phyloP scores from a whole-genome alignment of 2,113 vertebrate genomes.

The Nasalis larvatus region DNA sequence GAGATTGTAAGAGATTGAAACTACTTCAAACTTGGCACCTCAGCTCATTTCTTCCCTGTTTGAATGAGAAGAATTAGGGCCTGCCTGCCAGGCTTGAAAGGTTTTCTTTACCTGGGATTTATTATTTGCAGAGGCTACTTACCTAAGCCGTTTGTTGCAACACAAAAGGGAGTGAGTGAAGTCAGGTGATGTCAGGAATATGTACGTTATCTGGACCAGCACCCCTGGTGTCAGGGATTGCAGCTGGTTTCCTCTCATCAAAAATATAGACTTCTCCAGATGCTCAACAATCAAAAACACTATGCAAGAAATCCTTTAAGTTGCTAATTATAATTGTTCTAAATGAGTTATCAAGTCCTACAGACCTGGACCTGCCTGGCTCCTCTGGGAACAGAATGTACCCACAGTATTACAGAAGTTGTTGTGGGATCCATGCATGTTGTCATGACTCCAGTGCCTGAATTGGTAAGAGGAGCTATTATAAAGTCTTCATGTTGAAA shows the following conservation, averaged over 20 bases:
- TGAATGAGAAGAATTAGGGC: background rate
- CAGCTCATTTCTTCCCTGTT: background rate
- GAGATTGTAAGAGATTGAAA: slow-evolving; percentile 26
- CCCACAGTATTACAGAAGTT: background rate
- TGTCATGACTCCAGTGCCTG: background rate
- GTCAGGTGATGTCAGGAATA: background rate
- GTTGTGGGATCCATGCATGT: background rate
- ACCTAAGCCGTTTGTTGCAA: background rate
- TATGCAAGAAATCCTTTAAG: background rate
- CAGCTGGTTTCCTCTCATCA: background rate
- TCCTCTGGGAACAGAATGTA: slow-evolving; percentile 52
- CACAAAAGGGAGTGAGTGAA: background rate
- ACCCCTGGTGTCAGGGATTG: too few species aligned
- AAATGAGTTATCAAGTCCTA: slow-evolving; percentile 30
- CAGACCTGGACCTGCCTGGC: background rate
- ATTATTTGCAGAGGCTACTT: background rate
- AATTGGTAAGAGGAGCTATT: background rate
- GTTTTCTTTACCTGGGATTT: background rate
- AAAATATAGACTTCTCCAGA: background rate
- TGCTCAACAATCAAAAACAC: background rate
- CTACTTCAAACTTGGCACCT: background rate
- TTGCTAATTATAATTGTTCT: slow-evolving; percentile 52
- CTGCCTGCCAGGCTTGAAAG: background rate
- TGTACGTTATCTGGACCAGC: too few species aligned
- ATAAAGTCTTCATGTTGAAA: background rate